Percentiles rank a stretch among this genome's conserved stretches.
phyloP scores from a whole-genome alignment of 2,797 vertebrate species.

The Atherinosoma microstoma region DNA sequence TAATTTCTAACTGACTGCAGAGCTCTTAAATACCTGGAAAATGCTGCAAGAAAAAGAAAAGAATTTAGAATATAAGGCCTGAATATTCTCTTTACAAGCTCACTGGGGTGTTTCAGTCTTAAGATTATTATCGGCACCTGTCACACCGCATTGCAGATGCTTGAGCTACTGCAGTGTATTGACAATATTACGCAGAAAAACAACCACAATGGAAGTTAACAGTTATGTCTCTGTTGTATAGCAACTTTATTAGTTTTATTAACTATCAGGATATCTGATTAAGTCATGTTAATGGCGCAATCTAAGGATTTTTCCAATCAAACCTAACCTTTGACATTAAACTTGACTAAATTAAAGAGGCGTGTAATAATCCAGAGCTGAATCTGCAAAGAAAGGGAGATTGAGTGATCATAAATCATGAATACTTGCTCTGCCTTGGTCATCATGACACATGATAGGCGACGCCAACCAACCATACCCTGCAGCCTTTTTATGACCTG shows the following conservation, averaged over 20 bases:
- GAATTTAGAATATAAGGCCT: not conserved
- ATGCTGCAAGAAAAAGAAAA: constrained; percentile 1
- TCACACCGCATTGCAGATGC: constrained; percentile 42
- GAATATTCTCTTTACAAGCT: constrained; percentile 10
- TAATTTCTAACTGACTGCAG: constrained; percentile 5
- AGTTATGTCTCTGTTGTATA: not conserved
- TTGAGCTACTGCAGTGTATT: not conserved
- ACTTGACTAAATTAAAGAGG: not conserved
- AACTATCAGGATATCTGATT: not conserved
- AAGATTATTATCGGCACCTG: constrained; percentile 11
- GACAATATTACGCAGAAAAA: not conserved
- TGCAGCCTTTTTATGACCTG: not conserved
- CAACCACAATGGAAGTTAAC: not conserved
- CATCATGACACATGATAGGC: not conserved
- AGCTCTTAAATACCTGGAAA: constrained; percentile 25
- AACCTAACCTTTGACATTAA: not conserved
- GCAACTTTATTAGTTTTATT: not conserved
- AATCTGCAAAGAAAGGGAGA: not conserved
- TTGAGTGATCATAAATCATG: not conserved
- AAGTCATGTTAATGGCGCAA: not conserved
- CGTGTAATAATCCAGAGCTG: not conserved
- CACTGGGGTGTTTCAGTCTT: not conserved
- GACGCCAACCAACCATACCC: not conserved
- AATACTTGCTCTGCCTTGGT: not conserved
- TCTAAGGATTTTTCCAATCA: not conserved